These are phyloP conservation scores for Acronicta leporina DNA, from an alignment of 2,888 invertebrate species.

Conservation along the genomic window DNA sequence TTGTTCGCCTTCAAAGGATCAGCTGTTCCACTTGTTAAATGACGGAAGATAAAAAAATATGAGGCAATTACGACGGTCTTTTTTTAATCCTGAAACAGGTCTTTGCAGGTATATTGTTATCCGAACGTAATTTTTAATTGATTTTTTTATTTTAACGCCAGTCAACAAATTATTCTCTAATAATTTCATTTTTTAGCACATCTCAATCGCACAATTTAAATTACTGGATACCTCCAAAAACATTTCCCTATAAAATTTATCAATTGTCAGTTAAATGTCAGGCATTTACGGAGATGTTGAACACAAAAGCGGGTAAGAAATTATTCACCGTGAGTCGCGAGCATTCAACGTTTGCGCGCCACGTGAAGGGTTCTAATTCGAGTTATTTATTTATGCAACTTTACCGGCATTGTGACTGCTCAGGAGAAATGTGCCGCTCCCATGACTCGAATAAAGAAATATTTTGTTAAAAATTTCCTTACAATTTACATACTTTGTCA, in stretches of 20 bases:
- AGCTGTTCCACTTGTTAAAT: slow-evolving; percentile 59
- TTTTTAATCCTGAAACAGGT: too few species aligned
- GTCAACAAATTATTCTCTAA: slow-evolving; percentile 10
- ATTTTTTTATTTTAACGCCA: slow-evolving; percentile 19
- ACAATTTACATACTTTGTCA: slow-evolving; percentile 61
- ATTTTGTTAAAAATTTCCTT: slow-evolving; percentile 65
- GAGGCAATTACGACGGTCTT: too few species aligned
- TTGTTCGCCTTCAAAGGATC: slow-evolving; percentile 56
- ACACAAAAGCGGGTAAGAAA: slow-evolving; percentile 65
- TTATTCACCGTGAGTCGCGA: slow-evolving; percentile 67
- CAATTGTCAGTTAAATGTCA: slow-evolving; percentile 63
- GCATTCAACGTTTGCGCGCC: slow-evolving; percentile 66
- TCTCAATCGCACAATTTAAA: slow-evolving; percentile 10
- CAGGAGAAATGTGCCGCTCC: slow-evolving; percentile 65
- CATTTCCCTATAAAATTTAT: slow-evolving; percentile 53
- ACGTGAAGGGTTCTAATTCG: slow-evolving; percentile 76
- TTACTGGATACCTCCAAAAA: slow-evolving; percentile 30
- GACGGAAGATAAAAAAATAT: slow-evolving; percentile 4
- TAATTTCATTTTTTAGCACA: slow-evolving; percentile 20
- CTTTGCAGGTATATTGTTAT: slow-evolving; percentile 15
- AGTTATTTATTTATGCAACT: slow-evolving; percentile 81
- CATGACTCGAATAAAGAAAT: slow-evolving; percentile 62
- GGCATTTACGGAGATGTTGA: slow-evolving; percentile 60
- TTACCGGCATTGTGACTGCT: slow-evolving; percentile 69
- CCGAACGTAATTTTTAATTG: slow-evolving; percentile 3